These are phyloP conservation scores for Lutraria lutraria DNA, from an alignment of 2,888 invertebrate species.

Conservation along the genomic window DNA sequence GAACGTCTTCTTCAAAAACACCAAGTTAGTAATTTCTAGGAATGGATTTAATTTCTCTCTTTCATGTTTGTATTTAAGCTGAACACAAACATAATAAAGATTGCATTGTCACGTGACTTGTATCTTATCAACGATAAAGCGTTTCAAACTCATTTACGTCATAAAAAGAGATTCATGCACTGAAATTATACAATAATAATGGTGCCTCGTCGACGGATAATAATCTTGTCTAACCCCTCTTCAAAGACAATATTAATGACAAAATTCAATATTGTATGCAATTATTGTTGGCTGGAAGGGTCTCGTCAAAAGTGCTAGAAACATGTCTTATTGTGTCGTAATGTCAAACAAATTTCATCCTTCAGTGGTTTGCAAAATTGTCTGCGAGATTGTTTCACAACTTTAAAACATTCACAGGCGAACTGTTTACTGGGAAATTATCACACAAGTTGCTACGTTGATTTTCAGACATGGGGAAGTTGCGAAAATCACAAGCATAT, in stretches of 20 bases:
- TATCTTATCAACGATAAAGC: neutral
- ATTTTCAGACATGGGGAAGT: too few species aligned
- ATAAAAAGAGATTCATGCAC: neutral
- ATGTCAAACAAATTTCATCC: too few species aligned
- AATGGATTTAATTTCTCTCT: neutral
- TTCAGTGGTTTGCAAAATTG: too few species aligned
- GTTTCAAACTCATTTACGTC: neutral
- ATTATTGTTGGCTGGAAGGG: neutral
- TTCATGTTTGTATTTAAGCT: neutral
- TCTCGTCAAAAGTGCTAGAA: neutral
- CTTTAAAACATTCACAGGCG: too few species aligned
- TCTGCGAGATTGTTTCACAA: too few species aligned
- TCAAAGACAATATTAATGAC: conserved; percentile 1
- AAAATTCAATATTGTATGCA: neutral
- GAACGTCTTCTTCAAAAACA: too few species aligned
- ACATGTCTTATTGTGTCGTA: too few species aligned
- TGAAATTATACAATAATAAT: neutral
- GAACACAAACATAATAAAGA: neutral
- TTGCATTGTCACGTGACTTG: neutral
- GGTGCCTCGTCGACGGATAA: neutral
- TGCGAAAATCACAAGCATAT: too few species aligned
- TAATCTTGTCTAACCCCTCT: neutral
- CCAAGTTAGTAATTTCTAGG: too few species aligned
- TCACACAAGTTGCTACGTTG: too few species aligned
- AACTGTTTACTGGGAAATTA: too few species aligned